Evolutionary conservation across 2,113 vertebrate species (phyloP), one percentile per base, ranked within the genome.

Genomic region (Charadrius vociferus): DNA sequence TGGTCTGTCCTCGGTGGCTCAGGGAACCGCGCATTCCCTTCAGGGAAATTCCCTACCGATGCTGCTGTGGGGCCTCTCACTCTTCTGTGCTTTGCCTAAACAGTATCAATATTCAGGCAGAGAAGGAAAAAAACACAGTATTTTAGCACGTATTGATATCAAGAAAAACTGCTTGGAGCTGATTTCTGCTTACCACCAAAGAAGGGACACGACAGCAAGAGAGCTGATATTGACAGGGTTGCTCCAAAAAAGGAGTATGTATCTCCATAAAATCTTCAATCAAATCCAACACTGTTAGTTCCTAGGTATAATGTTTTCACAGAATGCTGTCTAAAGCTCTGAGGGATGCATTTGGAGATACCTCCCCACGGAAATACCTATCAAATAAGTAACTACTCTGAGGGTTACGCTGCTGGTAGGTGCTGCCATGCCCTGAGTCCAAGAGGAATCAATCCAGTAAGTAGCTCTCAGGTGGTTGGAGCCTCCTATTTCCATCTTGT

Each of bases 11-110:
- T 53, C 0, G 0, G 22, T 9, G 30, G 62, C 49, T 34, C 10
- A 30, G 50, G n/a, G 52, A 63, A 20, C 0, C 0, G 7, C 47
- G 72, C 21, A 0, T 47, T 67, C 43, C 67, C 47, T 63, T 70
- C n/a, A 8, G 63, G 61, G 24, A 14, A 88, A 81, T 37, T 73
- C 50, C 45, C 14, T 67, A 6, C 77, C 23, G 53, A 6, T 7
- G 32, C 29, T 67, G 0, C 30, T 67, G 45, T 56, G 32, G n/a
- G 81, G 18, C 17, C 6, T 49, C 55, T 81, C 63, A 19, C 55
- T 16, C 34, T 68, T 53, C 72, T 86, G n/a, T 45, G 72, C 74
- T 68, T 78, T 45, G 20, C 45, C 72, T 67, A 27, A 65, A 49
- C 19, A n/a, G 16, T 22, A 53, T 78, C 75, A n/a, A 50, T 50